These are phyloP conservation scores for Prochilodus magdalenae DNA, from an alignment of 2,113 vertebrate genomes.

Conservation along the genomic window DNA sequence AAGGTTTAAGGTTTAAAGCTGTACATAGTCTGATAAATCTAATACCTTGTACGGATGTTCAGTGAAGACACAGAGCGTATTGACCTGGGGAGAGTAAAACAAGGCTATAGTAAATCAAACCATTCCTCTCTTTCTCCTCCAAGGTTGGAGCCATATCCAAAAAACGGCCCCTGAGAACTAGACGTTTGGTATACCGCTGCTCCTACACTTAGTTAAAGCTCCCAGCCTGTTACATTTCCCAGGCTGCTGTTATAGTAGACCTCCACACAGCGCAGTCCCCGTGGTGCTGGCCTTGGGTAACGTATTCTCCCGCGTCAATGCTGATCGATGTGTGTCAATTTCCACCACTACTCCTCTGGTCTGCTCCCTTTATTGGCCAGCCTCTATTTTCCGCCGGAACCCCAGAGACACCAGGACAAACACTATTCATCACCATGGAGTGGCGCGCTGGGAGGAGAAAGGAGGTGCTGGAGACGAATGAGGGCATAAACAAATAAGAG, in stretches of 20 bases:
- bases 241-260: background rate
- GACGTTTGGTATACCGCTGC: background rate
- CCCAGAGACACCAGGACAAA: conserved; percentile 29
- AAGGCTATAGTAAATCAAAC: conserved; percentile 42
- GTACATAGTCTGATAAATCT: no score
- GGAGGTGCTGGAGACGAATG: background rate
- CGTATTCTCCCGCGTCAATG: background rate
- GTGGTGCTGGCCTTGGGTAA: conserved; percentile 13
- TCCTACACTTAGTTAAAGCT: background rate
- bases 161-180: conserved; percentile 5
- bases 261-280: background rate
- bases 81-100: conserved; percentile 7
- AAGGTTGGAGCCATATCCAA: conserved; percentile 16
- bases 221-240: background rate
- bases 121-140: conserved; percentile 25
- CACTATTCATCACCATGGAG: conserved; percentile 3
- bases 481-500: background rate
- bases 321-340: conserved; percentile 25
- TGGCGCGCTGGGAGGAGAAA: background rate
- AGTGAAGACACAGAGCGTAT: background rate
- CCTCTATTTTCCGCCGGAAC: background rate
- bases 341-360: background rate
- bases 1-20: no score
- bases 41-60: background rate
- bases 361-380: background rate